Evolutionary conservation across 2,888 invertebrate genomes (phyloP), one percentile per base, ranked within the genome.

Genomic region (Eupithecia exiguata): DNA sequence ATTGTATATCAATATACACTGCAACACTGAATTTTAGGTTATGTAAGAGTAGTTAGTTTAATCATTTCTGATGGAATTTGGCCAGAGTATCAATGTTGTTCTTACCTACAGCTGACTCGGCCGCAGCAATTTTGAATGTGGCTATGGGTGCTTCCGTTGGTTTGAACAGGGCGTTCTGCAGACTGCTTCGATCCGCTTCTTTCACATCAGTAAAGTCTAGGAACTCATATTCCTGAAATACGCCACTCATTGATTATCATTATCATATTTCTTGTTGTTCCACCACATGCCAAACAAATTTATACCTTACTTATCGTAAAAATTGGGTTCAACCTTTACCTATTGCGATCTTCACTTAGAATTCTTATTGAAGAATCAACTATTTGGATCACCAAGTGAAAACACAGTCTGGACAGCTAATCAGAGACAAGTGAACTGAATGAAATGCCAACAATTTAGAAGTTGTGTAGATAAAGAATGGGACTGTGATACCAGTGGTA

Each of bases 151-250:
- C 74, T 58, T 74, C 73, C 30, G 68, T 78, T 16, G 85, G 88
- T 83, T 92, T 90, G 85, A 95, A 95, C 81, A 96, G 92, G 78
- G 96, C 96, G 80, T 95, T 94, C 88, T 95, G 94, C 82, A 96
- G 94, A 87, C 95, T 95, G 88, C 94, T 94, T 84, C 95, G 94
- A 89, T 97, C 97, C 85, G 95, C 95, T 90, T 96, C 96, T 91
- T 96, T 96, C 88, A 96, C 95, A 92, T 96, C 96, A 89, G 95
- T 95, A 86, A 96, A 95, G 95, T 97, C 96, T 93, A 97, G 95
- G 95, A 97, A 97, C 93, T 96, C 96, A 94, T 96, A 95, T 91
- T 95, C 95, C 95, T 95, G 93, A 86, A 95, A 94, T 87, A 94
- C 83, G 87, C 83, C 90, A 90, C 86, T 78, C 40, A 68, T 73